Evolutionary conservation across 2,797 vertebrate genomes (phyloP).

Genomic region (Mastacembelus armatus): DNA sequence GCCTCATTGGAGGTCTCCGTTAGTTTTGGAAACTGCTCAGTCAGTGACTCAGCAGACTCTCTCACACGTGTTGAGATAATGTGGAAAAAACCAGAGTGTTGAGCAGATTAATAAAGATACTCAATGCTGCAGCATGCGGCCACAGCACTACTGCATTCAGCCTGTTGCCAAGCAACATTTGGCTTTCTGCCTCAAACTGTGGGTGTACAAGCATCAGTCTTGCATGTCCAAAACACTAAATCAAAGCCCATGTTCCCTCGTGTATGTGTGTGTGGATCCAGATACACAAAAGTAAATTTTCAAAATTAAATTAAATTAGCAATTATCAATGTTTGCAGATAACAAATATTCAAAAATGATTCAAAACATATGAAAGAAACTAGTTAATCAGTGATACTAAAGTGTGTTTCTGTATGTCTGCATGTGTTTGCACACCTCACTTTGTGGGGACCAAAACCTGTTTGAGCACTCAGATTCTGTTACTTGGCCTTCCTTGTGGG

Average conservation of each 20-base stretch:
- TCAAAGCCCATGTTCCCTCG: slow-evolving; percentile 31
- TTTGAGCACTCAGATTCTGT: no score
- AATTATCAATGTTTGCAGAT: not conserved
- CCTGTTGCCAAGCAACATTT: slow-evolving; percentile 77
- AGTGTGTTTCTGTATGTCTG: slow-evolving; percentile 24
- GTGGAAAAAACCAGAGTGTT: slow-evolving; percentile 73
- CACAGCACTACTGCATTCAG: slow-evolving; percentile 65
- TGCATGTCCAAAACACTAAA: slow-evolving; percentile 61
- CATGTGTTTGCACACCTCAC: no score
- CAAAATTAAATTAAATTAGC: not conserved
- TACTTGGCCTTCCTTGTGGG: no score
- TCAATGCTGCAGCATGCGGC: slow-evolving; percentile 60
- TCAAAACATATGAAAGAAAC: slow-evolving; percentile 7
- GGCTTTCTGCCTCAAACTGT: slow-evolving; percentile 54
- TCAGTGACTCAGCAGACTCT: slow-evolving; percentile 73
- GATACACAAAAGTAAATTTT: no score
- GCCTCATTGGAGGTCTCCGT: slow-evolving; percentile 42
- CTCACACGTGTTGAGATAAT: slow-evolving; percentile 61
- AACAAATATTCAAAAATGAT: slow-evolving; percentile 11
- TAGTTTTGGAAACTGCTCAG: slow-evolving; percentile 55
- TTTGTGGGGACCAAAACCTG: no score
- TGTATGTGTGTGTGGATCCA: slow-evolving; percentile 5
- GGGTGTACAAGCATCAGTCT: slow-evolving; percentile 51
- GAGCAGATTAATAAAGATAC: slow-evolving; percentile 72
- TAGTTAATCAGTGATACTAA: slow-evolving; percentile 1